A percentile compares a stretch with the other conserved stretches of the same genome.
Evolutionary conservation across 1,140 invertebrate species (phyloP).

Genomic region (Ooceraea biroi): DNA sequence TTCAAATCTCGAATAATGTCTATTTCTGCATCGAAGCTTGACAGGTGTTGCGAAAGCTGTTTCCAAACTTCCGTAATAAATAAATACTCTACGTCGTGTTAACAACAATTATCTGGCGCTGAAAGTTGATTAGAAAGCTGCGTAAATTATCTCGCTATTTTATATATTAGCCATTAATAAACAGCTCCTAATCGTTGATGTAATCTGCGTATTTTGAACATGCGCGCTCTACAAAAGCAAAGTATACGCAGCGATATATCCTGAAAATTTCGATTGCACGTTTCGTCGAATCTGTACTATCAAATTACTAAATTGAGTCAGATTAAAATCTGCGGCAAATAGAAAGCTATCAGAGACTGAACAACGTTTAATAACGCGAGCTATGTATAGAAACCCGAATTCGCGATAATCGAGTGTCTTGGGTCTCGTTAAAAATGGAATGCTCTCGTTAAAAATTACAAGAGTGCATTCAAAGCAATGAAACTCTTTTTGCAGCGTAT

Average conservation of each 20-base stretch:
- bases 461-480: background rate
- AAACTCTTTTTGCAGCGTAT: background rate
- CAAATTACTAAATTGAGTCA: background rate
- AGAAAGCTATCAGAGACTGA: background rate
- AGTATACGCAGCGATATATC: background rate
- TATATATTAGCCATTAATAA: background rate
- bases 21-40: conserved; percentile 25
- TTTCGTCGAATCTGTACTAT: background rate
- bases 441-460: background rate
- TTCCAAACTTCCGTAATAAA: conserved; percentile 16
- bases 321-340: background rate
- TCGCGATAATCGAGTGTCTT: background rate
- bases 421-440: background rate
- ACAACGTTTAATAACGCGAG: background rate
- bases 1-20: conserved; percentile 19
- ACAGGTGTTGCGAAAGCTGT: conserved; percentile 15
- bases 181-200: background rate
- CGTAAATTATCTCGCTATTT: background rate
- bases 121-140: conserved; percentile 5
- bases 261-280: background rate
- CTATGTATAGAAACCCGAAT: background rate
- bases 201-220: conserved; percentile 3
- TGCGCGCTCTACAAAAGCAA: conserved; percentile 28
- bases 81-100: background rate
- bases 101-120: background rate